Evolutionary conservation across 1,140 invertebrate species (phyloP).

Genomic region (Paracyclopina nana): DNA sequence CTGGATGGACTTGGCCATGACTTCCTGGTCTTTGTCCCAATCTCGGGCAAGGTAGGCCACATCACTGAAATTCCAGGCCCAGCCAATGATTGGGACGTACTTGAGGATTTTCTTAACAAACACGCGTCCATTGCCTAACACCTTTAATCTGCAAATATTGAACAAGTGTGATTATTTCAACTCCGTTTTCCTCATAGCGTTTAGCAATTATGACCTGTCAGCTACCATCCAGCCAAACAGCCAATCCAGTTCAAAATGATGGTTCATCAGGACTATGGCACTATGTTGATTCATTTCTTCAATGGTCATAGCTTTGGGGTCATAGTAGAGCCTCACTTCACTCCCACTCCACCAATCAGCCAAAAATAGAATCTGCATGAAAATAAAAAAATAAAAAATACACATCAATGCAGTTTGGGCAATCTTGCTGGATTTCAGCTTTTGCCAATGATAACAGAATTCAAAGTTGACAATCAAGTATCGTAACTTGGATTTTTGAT

Average conservation of each 20-base stretch:
- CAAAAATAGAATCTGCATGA: too few species aligned
- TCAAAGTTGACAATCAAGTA: too few species aligned
- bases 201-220: slow-evolving; percentile 48
- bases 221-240: slow-evolving; percentile 66
- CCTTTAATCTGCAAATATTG: too few species aligned
- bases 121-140: slow-evolving; percentile 69
- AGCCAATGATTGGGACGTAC: slow-evolving; percentile 79
- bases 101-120: slow-evolving; percentile 80
- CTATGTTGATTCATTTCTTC: slow-evolving; percentile 70
- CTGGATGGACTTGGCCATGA: slow-evolving; percentile 53
- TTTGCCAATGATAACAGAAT: too few species aligned
- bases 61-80: slow-evolving; percentile 84
- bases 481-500: too few species aligned
- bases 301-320: slow-evolving; percentile 44
- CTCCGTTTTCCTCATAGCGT: too few species aligned
- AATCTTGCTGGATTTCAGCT: too few species aligned
- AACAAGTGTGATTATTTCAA: too few species aligned
- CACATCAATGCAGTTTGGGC: too few species aligned
- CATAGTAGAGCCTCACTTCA: slow-evolving; percentile 47
- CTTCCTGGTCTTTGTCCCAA: slow-evolving; percentile 58
- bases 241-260: slow-evolving; percentile 89
- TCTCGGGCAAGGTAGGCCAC: slow-evolving; percentile 76
- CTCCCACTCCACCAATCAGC: slow-evolving; percentile 78
- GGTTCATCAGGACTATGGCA: slow-evolving; percentile 76
- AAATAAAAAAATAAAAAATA: too few species aligned